Conservation (phyloP, 53 echinoderm and acorn worm species). For the Echinarachnius parma region DNA sequence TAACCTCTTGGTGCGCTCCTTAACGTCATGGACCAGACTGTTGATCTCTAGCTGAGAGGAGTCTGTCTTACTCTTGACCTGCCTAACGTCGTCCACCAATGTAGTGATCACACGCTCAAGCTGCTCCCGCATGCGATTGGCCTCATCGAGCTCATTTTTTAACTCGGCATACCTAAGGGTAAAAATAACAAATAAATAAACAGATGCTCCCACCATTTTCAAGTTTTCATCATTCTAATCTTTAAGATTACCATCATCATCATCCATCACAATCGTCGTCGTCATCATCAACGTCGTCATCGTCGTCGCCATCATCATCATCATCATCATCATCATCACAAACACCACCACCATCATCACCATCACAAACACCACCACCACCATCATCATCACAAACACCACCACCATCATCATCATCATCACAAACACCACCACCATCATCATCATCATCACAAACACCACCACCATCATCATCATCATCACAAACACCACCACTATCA, state of each 20-base stretch:
- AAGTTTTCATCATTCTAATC: neutral
- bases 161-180: constrained; percentile 73
- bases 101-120: constrained; percentile 83
- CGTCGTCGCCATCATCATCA: constrained; percentile 12
- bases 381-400: too few relatives aligned
- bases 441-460: too few relatives aligned
- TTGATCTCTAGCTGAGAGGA: constrained; percentile 62
- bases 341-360: too few relatives aligned
- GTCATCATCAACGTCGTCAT: constrained; percentile 22
- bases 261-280: constrained; percentile 3
- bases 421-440: too few relatives aligned
- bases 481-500: too few relatives aligned
- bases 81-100: constrained; percentile 84
- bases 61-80: constrained; percentile 73
- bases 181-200: neutral
- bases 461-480: too few relatives aligned
- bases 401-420: too few relatives aligned
- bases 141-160: constrained; percentile 86
- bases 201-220: neutral
- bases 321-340: constrained; percentile 21
- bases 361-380: too few relatives aligned
- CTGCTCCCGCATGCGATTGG: constrained; percentile 88
- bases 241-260: constrained; percentile 6
- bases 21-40: constrained; percentile 83
- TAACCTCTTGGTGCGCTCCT: constrained; percentile 79